A percentile compares a stretch with the other conserved stretches of the same genome.
phyloP scores from a whole-genome alignment of 2,113 vertebrate genomes.

The Cheirogaleus medius region DNA sequence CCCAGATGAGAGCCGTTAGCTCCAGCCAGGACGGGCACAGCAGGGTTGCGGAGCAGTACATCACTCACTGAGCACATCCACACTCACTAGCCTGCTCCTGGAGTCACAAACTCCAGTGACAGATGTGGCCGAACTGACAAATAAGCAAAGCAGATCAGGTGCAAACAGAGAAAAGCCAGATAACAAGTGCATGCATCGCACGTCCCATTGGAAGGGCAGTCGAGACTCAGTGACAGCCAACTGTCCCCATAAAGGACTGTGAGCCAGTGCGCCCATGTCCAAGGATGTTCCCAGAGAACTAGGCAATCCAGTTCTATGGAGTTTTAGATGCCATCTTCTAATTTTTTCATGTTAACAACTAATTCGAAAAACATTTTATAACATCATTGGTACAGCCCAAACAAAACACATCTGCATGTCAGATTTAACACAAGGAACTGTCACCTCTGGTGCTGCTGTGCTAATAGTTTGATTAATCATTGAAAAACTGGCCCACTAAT shows the following conservation, averaged over 20 bases:
- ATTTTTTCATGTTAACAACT: not conserved
- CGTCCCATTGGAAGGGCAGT: rapidly evolving
- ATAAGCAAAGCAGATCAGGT: not conserved
- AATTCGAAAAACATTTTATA: not conserved
- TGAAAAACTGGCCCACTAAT: not conserved
- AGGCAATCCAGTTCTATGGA: not conserved
- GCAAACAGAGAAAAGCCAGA: not conserved
- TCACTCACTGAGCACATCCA: not conserved
- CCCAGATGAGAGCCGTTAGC: not conserved
- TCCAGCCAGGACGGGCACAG: not conserved
- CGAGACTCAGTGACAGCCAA: rapidly evolving
- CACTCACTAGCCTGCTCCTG: not conserved
- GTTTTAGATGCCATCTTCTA: not conserved
- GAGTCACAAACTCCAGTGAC: not conserved
- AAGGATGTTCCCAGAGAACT: not conserved
- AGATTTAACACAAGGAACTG: not conserved
- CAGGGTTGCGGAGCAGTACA: rapidly evolving
- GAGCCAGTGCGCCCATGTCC: too few relatives aligned
- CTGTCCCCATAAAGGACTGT: not conserved
- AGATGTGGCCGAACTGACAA: not conserved
- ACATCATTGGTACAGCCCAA: not conserved
- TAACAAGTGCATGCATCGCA: rapidly evolving
- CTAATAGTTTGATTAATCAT: not conserved
- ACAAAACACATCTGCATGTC: not conserved
- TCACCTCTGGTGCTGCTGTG: not conserved